Percentiles rank a stretch among this genome's conserved stretches.
Conservation (phyloP, 2,797 vertebrate genomes). For the Channallabes apus region DNA sequence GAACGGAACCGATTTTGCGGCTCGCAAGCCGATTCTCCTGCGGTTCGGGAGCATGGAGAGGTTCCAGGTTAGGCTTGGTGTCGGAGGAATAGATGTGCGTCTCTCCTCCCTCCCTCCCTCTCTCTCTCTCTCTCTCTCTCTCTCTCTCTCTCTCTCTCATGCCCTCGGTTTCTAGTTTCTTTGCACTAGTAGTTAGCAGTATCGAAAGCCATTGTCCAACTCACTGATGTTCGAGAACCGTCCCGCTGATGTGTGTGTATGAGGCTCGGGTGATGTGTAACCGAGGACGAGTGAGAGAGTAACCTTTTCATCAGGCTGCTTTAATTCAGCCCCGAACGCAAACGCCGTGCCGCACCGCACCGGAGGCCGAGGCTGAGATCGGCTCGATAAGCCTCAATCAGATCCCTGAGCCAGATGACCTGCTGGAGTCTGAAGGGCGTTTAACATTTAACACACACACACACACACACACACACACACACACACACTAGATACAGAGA, state of each 20-base stretch:
- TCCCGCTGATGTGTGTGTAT: background rate
- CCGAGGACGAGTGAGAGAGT: background rate
- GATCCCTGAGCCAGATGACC: slow-evolving; percentile 51
- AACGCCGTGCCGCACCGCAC: background rate
- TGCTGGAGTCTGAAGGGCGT: slow-evolving; percentile 12
- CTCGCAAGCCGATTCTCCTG: background rate
- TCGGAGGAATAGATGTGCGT: background rate
- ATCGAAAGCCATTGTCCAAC: background rate
- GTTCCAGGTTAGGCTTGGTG: slow-evolving; percentile 7
- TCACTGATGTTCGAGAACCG: background rate
- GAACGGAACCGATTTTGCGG: slow-evolving; percentile 8
- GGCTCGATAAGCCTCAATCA: slow-evolving; percentile 23
- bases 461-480: background rate
- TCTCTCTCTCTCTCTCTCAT: background rate
- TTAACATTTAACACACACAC: background rate
- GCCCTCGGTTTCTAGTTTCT: background rate
- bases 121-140: background rate
- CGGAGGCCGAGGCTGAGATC: background rate
- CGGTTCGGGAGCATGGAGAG: background rate
- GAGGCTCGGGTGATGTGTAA: background rate
- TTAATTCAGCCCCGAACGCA: slow-evolving; percentile 23
- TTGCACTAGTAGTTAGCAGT: background rate
- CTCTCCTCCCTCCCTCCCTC: background rate
- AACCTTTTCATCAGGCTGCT: slow-evolving; percentile 28
- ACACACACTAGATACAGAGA: background rate